Evolutionary conservation across 2,888 invertebrate species (phyloP).

Genomic region (Microctonus hyperodae): DNA sequence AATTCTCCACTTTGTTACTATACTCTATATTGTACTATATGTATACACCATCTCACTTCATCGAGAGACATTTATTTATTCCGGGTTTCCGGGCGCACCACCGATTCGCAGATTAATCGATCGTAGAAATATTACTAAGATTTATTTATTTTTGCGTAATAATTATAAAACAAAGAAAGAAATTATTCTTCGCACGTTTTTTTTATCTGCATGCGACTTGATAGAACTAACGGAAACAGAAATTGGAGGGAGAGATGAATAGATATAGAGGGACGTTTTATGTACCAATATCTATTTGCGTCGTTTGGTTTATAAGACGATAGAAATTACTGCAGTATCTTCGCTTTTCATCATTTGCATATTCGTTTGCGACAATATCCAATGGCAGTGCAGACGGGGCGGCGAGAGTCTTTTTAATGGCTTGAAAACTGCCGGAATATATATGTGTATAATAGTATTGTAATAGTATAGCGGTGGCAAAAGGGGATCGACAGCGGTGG

Average conservation of each 20-base stretch:
- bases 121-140: too few species aligned
- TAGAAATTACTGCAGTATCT: constrained; percentile 54
- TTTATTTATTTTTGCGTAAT: too few species aligned
- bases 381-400: constrained; percentile 37
- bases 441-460: not conserved
- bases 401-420: constrained; percentile 51
- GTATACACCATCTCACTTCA: not conserved
- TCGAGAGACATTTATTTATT: not conserved
- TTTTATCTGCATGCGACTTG: not conserved
- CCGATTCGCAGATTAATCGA: constrained; percentile 10
- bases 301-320: constrained; percentile 39
- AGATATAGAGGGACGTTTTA: constrained; percentile 36
- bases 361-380: constrained; percentile 64
- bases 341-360: constrained; percentile 59
- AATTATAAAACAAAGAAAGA: not conserved
- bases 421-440: constrained; percentile 8
- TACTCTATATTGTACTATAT: not conserved
- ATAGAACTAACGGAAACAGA: too few species aligned
- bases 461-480: constrained; percentile 10
- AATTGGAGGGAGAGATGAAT: not conserved
- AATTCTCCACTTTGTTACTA: not conserved
- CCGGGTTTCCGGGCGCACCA: not conserved
- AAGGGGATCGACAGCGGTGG: constrained; percentile 1
- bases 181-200: constrained; percentile 8
- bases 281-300: constrained; percentile 56